phyloP scores from a whole-genome alignment of 2,797 vertebrate genomes.

The Cephalopachus bancanus region DNA sequence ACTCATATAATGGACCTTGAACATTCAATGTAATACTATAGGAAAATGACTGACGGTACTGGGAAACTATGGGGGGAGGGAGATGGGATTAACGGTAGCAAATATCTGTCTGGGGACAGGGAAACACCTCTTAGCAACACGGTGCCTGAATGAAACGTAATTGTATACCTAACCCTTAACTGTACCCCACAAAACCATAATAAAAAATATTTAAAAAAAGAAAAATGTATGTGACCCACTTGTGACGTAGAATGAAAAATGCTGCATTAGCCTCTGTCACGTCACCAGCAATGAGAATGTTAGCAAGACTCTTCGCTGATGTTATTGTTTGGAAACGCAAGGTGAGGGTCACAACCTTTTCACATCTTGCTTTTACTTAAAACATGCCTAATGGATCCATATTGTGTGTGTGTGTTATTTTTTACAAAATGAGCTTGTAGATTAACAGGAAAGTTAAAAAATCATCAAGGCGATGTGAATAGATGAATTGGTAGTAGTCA shows the following conservation, averaged over 20 bases:
- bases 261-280: background rate
- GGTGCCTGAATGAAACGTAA: no score
- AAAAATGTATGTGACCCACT: conserved; percentile 24
- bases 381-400: background rate
- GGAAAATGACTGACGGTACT: no score
- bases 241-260: conserved; percentile 45
- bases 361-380: background rate
- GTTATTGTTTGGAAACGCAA: background rate
- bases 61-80: no score
- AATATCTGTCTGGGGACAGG: no score
- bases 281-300: background rate
- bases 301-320: background rate
- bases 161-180: no score
- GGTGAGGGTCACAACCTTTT: background rate
- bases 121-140: no score
- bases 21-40: no score
- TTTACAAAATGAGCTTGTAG: background rate
- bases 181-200: no score
- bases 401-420: background rate
- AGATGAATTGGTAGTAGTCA: background rate
- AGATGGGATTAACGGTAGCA: no score
- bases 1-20: no score
- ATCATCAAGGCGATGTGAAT: background rate
- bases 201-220: background rate
- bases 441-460: conserved; percentile 47